phyloP scores from a whole-genome alignment of 1,140 invertebrate species.

The Drosophila orosa region DNA sequence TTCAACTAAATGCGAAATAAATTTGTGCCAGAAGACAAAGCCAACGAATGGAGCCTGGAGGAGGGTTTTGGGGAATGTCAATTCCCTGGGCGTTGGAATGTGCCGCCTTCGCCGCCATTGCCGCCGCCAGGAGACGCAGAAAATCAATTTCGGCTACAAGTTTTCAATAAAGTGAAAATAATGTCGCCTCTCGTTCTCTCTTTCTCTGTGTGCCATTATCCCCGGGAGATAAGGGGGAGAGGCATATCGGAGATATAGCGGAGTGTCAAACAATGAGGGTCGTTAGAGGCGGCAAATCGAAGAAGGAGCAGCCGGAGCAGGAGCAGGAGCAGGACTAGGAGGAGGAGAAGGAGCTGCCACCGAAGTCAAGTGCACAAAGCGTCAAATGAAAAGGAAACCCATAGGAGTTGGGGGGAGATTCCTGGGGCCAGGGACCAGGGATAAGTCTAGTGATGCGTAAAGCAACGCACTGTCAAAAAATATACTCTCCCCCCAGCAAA shows the following conservation, averaged over 20 bases:
- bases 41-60: background rate
- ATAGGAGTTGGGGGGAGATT: constrained; percentile 3
- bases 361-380: constrained; percentile 81
- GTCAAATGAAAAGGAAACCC: constrained; percentile 79
- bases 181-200: constrained; percentile 55
- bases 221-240: constrained; percentile 56
- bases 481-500: no score
- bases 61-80: constrained; percentile 69
- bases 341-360: constrained; percentile 24
- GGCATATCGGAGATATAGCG: constrained; percentile 38
- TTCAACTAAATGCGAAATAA: constrained; percentile 82
- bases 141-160: constrained; percentile 81
- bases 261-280: constrained; percentile 82
- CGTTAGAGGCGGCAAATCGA: constrained; percentile 79
- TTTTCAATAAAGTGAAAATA: constrained; percentile 83
- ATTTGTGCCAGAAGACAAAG: constrained; percentile 76
- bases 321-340: constrained; percentile 3
- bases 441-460: constrained; percentile 79
- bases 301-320: constrained; percentile 15
- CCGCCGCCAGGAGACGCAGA: constrained; percentile 71
- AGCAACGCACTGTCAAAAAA: constrained; percentile 76
- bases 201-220: constrained; percentile 57
- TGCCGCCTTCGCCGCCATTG: constrained; percentile 31
- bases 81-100: constrained; percentile 73
- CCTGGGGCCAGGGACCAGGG: constrained; percentile 9